Evolutionary conservation across 92 coral and sea anemone genomes (phyloP).

Genomic region (Parazoanthus darwini): DNA sequence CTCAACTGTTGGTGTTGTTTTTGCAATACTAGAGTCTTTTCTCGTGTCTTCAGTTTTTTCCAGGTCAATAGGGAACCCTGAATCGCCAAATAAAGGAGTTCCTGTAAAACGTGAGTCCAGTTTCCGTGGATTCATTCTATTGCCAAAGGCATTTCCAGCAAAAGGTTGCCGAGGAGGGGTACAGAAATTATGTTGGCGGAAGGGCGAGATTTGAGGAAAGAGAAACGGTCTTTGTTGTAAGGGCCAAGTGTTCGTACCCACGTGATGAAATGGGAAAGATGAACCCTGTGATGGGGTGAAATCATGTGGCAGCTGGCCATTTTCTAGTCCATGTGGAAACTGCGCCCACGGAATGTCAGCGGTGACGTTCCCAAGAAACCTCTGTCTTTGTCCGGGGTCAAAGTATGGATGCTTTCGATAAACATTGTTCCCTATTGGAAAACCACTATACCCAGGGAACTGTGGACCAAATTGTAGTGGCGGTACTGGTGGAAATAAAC

Average conservation of each 20-base stretch:
- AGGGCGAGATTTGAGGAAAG: conserved; percentile 8
- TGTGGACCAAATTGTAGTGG: conserved; percentile 10
- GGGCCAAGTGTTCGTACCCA: conserved; percentile 14
- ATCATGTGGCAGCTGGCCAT: background rate
- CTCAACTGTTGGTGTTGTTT: background rate
- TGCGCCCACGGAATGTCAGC: background rate
- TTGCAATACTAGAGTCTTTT: background rate
- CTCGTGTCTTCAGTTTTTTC: background rate
- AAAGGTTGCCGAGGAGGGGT: conserved; percentile 16
- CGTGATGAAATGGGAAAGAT: background rate
- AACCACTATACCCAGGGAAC: background rate
- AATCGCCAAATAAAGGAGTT: background rate
- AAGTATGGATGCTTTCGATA: background rate
- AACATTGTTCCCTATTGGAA: background rate
- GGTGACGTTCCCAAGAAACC: background rate
- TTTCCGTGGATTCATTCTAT: conserved; percentile 3
- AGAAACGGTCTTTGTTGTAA: background rate
- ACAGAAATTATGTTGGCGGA: background rate
- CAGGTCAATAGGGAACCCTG: background rate
- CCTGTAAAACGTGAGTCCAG: background rate
- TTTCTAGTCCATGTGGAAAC: background rate
- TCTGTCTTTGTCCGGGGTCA: background rate
- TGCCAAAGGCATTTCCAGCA: background rate
- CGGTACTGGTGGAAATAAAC: background rate
- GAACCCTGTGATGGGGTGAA: background rate